These are phyloP conservation scores for Alosa sapidissima DNA, from an alignment of 2,797 vertebrate species.

Conservation along the genomic window DNA sequence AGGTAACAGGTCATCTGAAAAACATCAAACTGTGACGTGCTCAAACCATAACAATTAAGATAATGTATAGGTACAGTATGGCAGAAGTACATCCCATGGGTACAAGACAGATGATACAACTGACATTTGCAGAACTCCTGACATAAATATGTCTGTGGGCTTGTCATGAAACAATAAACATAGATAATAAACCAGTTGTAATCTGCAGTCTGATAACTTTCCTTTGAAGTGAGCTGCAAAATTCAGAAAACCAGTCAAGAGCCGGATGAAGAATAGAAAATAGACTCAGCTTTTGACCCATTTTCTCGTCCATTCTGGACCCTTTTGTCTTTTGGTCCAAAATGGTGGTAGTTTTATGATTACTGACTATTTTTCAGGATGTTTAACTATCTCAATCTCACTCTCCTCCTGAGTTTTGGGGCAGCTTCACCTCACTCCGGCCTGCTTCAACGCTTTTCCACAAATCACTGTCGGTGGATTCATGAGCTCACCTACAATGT, in stretches of 20 bases:
- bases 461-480: neutral
- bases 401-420: too few relatives aligned
- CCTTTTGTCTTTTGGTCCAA: too few relatives aligned
- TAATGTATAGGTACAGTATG: neutral
- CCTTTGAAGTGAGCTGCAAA: neutral
- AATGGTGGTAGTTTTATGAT: too few relatives aligned
- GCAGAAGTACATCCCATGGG: neutral
- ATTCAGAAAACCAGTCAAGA: neutral
- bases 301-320: too few relatives aligned
- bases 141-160: neutral
- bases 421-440: neutral
- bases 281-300: too few relatives aligned
- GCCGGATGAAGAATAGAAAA: neutral
- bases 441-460: neutral
- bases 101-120: neutral
- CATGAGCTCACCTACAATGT: neutral
- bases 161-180: neutral
- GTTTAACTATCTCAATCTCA: too few relatives aligned
- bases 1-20: conserved; percentile 10
- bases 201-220: neutral
- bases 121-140: neutral
- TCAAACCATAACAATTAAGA: neutral
- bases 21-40: neutral
- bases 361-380: too few relatives aligned
- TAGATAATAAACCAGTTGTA: neutral